Conservation (phyloP, 2,888 invertebrate genomes). For the Ornithoptera priamus region DNA sequence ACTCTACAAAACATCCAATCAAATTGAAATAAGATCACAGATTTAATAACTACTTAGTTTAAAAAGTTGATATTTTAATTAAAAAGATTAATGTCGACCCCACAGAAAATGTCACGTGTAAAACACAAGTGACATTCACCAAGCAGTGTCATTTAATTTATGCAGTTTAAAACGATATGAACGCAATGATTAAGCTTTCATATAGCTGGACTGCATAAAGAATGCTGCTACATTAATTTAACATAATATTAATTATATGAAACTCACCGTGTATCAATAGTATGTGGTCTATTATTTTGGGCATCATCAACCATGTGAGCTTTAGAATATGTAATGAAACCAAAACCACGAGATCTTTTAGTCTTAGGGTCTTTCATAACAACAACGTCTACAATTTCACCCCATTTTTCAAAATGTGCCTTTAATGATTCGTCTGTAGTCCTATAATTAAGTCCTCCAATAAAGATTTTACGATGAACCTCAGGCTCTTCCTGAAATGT, state of each 20-base stretch:
- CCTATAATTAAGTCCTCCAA: conserved; percentile 96
- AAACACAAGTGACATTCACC: conserved; percentile 65
- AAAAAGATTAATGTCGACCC: conserved; percentile 50
- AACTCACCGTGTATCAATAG: conserved; percentile 90
- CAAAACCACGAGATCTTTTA: conserved; percentile 97
- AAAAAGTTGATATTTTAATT: no score
- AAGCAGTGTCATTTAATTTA: conserved; percentile 61
- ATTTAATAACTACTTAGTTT: no score
- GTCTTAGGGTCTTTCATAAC: conserved; percentile 98
- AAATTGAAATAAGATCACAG: neutral
- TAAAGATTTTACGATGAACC: conserved; percentile 95
- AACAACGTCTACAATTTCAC: conserved; percentile 96
- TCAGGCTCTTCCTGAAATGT: conserved; percentile 84
- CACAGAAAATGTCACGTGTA: conserved; percentile 74
- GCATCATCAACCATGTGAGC: conserved; percentile 98
- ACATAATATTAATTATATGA: neutral
- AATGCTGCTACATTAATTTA: neutral
- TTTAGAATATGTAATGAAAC: conserved; percentile 97
- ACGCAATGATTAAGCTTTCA: conserved; percentile 53
- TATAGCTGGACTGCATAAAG: conserved; percentile 71
- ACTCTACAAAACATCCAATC: conserved; percentile 74
- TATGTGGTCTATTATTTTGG: conserved; percentile 93
- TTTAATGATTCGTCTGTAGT: conserved; percentile 96
- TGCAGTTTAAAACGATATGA: conserved; percentile 74
- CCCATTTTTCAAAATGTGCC: conserved; percentile 98